Evolutionary conservation across 2,113 vertebrate species (phyloP).

Genomic region (Aptenodytes forsteri): DNA sequence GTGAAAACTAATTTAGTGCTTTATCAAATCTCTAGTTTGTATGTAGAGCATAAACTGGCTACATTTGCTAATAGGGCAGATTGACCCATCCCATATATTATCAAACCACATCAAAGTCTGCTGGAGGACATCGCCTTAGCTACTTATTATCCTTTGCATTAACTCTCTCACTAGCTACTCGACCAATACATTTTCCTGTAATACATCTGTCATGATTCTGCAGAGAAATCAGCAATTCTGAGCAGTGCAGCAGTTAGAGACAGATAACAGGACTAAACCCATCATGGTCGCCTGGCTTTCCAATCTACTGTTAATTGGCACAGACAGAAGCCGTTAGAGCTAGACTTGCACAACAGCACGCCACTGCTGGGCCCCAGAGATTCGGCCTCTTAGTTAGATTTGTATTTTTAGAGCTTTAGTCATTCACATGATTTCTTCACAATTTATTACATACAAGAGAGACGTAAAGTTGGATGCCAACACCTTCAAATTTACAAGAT

Average conservation of each 20-base stretch:
- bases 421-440: constrained; percentile 2
- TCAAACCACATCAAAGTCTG: constrained; percentile 19
- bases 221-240: constrained; percentile 15
- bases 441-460: background rate
- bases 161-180: constrained; percentile 8
- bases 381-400: background rate
- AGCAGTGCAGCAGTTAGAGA: background rate
- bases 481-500: background rate
- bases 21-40: constrained; percentile 72
- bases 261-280: background rate
- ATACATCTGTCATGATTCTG: constrained; percentile 9
- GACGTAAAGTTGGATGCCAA: background rate
- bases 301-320: constrained; percentile 39
- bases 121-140: background rate
- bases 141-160: constrained; percentile 44
- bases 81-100: constrained; percentile 15
- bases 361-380: constrained; percentile 5
- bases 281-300: background rate
- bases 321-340: background rate
- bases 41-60: constrained; percentile 58
- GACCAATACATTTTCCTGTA: constrained; percentile 1
- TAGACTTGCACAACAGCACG: background rate
- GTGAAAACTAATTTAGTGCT: constrained; percentile 49
- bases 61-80: constrained; percentile 39
- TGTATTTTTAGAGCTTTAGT: constrained; percentile 51